These are phyloP conservation scores for Danio albolineatus DNA, from an alignment of 2,797 vertebrate genomes.

Conservation along the genomic window DNA sequence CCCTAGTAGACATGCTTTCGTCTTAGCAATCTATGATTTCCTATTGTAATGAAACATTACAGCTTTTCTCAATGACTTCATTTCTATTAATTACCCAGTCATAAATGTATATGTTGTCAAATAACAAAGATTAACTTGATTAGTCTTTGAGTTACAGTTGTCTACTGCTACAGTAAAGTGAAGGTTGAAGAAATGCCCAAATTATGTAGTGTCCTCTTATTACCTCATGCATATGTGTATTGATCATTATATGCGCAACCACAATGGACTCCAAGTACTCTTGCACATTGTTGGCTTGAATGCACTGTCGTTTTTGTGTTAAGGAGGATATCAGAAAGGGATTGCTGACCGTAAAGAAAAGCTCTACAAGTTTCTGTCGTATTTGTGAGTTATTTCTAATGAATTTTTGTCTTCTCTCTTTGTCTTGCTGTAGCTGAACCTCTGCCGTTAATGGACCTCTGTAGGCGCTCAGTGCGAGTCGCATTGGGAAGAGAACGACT, in stretches of 20 bases:
- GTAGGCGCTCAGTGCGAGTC: slow-evolving; percentile 91
- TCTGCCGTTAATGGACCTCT: slow-evolving; percentile 96
- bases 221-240: neutral
- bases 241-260: neutral
- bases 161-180: too few relatives aligned
- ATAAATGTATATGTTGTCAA: too few relatives aligned
- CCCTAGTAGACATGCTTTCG: too few relatives aligned
- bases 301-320: neutral
- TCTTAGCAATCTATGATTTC: too few relatives aligned
- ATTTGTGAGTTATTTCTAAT: slow-evolving; percentile 9
- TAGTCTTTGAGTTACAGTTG: too few relatives aligned
- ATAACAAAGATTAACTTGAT: too few relatives aligned
- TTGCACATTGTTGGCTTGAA: neutral
- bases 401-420: slow-evolving; percentile 17
- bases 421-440: slow-evolving; percentile 86
- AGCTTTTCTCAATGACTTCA: too few relatives aligned
- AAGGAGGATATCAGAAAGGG: neutral
- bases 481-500: slow-evolving; percentile 94
- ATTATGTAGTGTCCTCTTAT: too few relatives aligned
- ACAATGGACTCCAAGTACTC: neutral
- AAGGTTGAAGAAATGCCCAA: too few relatives aligned
- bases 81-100: too few relatives aligned
- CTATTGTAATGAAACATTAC: too few relatives aligned
- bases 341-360: neutral
- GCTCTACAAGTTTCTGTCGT: neutral